Base-by-base conservation (phyloP, 2,113 vertebrate genomes). In the Platysternon megacephalum region DNA sequence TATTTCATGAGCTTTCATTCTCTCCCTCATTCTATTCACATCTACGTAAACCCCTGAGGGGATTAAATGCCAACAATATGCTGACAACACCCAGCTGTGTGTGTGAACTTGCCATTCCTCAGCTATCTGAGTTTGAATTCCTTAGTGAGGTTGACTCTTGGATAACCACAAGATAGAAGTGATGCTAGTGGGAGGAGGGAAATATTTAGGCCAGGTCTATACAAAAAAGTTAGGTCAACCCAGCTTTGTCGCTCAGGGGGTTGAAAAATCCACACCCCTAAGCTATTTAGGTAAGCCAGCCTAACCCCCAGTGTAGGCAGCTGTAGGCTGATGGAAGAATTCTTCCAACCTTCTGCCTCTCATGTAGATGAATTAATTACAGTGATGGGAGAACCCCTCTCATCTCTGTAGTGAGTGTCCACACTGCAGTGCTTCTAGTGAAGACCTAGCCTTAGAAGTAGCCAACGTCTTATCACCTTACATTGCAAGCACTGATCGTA, bases 91-190 rank as follows among this genome's bases (percentile, higher is more conserved):
- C 4, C 87, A 58, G 53, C 42, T 39, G 6, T 79, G 56, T 79
- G 56, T 0, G 0, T 2, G 80, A 87, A 19, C 44, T 91, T 92
- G 11, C 42, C 46, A 0, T 87, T 87, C n/a, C 76, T 83, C 46
- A 24, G 5, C 52, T 92, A 10, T 0, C 0, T 58, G 61, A 29
- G 14, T 68, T 44, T 85, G 61, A 7, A 6, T 74, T 93, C 53
- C 4, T 61, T 44, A 84, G 74, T 42, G 74, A 81, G 56, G 13
- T 9, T 4, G n/a, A 21, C 19, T 39, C 35, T 72, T 72, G 35
- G 53, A 46, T 42, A 74, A 68, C 86, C 11, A 58, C 6, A 1
- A 85, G 42, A 2, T 91, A 28, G 74, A 85, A 79, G 22, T 2
- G 0, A 76, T 19, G 53, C 0, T 0, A 46, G 9, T 21, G 58